Percentiles rank a stretch among this genome's conserved stretches.
These are phyloP conservation scores for Phragmatobia fuliginosa DNA, from an alignment of 2,888 invertebrate species.

Conservation along the genomic window DNA sequence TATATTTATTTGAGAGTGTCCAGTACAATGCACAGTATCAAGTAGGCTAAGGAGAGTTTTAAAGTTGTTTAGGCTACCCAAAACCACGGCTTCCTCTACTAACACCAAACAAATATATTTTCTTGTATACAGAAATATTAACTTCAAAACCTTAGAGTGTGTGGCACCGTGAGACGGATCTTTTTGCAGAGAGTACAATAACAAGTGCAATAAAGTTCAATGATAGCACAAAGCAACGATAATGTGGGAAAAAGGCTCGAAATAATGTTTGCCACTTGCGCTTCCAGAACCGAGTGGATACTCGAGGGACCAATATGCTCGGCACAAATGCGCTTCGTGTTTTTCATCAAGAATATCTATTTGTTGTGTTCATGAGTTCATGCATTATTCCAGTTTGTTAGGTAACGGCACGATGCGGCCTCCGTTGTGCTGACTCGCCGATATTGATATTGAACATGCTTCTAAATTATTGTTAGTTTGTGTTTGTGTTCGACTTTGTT, in stretches of 20 bases:
- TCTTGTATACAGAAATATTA: neutral
- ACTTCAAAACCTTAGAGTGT: neutral
- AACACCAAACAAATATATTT: neutral
- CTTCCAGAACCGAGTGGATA: neutral
- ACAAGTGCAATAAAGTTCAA: neutral
- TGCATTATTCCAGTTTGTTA: constrained; percentile 8
- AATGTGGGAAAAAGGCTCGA: neutral
- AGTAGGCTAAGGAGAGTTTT: neutral
- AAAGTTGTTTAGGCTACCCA: neutral
- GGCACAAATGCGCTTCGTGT: neutral
- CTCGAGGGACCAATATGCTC: constrained; percentile 1
- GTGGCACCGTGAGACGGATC: neutral
- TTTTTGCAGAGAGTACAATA: neutral
- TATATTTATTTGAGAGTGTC: no score
- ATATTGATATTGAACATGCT: constrained; percentile 1
- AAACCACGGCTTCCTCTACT: neutral
- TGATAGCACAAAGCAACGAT: neutral
- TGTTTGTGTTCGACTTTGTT: neutral
- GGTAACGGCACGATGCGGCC: neutral
- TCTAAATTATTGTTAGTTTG: constrained; percentile 1
- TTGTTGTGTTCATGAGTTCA: constrained; percentile 1
- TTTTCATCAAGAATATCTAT: constrained; percentile 6
- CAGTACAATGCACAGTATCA: neutral
- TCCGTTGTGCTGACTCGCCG: neutral
- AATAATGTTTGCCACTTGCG: neutral